Evolutionary conservation across 2,888 invertebrate species (phyloP), one percentile per base, ranked within the genome.

Genomic region (Dicyrtomina minuta): DNA sequence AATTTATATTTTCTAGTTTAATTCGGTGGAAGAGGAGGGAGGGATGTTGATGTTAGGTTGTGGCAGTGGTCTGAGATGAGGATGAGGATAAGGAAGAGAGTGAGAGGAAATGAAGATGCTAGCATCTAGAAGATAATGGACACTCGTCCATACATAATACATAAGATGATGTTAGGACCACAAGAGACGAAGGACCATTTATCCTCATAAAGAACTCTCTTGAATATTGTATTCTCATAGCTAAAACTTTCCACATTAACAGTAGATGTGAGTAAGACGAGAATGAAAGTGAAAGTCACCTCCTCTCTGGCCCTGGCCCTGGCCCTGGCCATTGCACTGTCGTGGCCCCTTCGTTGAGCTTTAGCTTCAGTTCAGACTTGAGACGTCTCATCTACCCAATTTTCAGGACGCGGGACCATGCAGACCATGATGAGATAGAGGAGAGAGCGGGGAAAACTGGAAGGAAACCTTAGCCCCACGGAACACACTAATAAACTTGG

Each of bases 71-170:
- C 10, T 13, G 20, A 33, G 41, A 39, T 59, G n/a, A 4, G 17
- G 1, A 39, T 24, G 43, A 43, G 60, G 60, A 43, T 15, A 1
- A 12, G 43, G 17, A 20, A 15, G 60, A 41, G 20, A 24, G 24
- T 20, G 13, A 17, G 43, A 20, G 24, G 43, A 22, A 20, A 53
- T 53, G 53, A 60, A 22, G 60, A 60, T 39, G 41, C 17, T 12
- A 41, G 17, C 60, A 60, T 60, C 44, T 43, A 60, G 20, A 60
- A 60, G 60, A 60, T 60, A 60, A 60, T 60, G 43, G 60, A 60
- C 60, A 60, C 60, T 60, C 44, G 60, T 43, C 44, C 60, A n/a
- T 60, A 60, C 60, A 60, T 60, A 60, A 60, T 60, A 60, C 60
- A 60, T 60, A 22, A 60, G 60, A 60, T 60, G 60, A 60, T 60